A percentile compares a stretch with the other conserved stretches of the same genome.
These are phyloP conservation scores for Eidolon helvum DNA, from an alignment of 2,113 vertebrate genomes.

Conservation along the genomic window DNA sequence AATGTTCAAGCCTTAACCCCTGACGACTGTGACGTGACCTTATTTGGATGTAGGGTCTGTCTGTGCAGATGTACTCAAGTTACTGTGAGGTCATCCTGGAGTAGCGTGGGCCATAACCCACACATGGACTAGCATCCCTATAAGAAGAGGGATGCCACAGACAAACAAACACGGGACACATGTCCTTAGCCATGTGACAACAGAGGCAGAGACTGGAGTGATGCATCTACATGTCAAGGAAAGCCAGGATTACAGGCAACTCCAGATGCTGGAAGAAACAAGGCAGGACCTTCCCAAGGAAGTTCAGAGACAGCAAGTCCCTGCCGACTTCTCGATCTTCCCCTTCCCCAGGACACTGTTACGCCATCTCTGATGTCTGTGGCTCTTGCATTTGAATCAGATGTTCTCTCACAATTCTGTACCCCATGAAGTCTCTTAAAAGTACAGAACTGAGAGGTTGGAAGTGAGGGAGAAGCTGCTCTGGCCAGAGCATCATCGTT, in stretches of 20 bases:
- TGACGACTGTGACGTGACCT: background rate
- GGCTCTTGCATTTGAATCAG: background rate
- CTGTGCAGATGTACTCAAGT: background rate
- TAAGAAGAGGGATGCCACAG: background rate
- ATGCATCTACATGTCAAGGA: background rate
- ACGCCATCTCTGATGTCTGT: background rate
- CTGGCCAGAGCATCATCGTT: too few species aligned
- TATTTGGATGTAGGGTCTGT: background rate
- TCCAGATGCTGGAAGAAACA: too few species aligned
- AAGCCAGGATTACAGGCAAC: background rate
- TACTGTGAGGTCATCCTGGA: background rate
- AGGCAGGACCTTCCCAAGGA: background rate
- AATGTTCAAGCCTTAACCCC: background rate
- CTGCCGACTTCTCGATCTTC: background rate
- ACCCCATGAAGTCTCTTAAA: fast-evolving
- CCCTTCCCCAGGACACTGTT: too few species aligned
- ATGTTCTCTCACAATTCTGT: background rate
- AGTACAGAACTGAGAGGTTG: background rate
- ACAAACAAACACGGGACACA: background rate
- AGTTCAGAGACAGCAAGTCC: background rate
- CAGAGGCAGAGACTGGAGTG: background rate
- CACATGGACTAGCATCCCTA: background rate
- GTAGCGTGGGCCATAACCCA: background rate
- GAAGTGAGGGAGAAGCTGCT: background rate
- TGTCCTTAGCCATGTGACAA: background rate